phyloP scores from a whole-genome alignment of 1,140 invertebrate species.

The Drosophila kohkoa region DNA sequence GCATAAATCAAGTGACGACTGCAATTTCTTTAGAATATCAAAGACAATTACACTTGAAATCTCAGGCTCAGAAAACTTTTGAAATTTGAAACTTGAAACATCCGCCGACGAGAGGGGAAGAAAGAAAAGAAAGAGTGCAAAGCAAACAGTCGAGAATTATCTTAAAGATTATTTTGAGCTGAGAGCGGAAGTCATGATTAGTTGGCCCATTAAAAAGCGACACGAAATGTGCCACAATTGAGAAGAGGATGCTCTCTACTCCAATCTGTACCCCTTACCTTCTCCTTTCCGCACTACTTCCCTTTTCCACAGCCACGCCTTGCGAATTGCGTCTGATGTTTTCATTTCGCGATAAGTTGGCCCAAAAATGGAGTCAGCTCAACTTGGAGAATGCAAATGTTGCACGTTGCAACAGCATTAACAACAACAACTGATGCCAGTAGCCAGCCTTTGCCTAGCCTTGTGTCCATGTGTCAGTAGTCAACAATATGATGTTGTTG shows the following conservation, averaged over 20 bases:
- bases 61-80: conserved; percentile 20
- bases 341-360: conserved; percentile 71
- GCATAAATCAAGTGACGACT: conserved; percentile 75
- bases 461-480: conserved; percentile 78
- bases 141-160: not conserved
- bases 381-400: conserved; percentile 71
- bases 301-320: not conserved
- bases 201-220: conserved; percentile 61
- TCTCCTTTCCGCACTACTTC: not conserved
- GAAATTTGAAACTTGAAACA: conserved; percentile 46
- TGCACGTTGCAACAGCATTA: conserved; percentile 52
- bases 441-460: conserved; percentile 42
- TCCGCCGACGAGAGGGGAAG: not conserved
- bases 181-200: conserved; percentile 80
- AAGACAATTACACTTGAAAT: conserved; percentile 66
- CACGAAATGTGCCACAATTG: not conserved
- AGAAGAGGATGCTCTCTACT: not conserved
- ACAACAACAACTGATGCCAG: conserved; percentile 28
- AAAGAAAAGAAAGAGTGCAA: not conserved
- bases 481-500: conserved; percentile 78
- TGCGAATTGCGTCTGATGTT: conserved; percentile 50
- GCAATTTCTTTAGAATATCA: conserved; percentile 78
- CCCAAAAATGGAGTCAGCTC: too few species aligned
- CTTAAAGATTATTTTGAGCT: not conserved
- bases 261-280: not conserved